Percentiles rank a stretch among this genome's conserved stretches.
Evolutionary conservation across 1,140 invertebrate species (phyloP).

Genomic region (Araneus ventricosus): DNA sequence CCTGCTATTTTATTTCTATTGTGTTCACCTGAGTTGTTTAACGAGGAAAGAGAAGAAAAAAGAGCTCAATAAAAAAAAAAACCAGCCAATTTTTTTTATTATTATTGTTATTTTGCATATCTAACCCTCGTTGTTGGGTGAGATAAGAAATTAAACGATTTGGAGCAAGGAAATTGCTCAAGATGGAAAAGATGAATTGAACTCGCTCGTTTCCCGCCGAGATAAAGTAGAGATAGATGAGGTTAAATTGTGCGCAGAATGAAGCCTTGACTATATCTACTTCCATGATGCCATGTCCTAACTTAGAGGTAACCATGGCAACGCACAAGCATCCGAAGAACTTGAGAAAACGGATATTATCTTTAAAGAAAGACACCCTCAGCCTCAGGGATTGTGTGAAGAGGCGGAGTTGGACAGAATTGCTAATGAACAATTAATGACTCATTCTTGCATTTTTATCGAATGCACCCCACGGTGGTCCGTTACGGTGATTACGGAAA

Average conservation of each 20-base stretch:
- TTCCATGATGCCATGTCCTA: not conserved
- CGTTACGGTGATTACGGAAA: not conserved
- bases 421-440: not conserved
- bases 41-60: not conserved
- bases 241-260: not conserved
- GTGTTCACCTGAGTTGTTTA: not conserved
- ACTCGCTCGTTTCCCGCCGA: not conserved
- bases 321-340: not conserved
- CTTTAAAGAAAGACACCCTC: not conserved
- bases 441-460: not conserved
- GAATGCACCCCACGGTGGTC: not conserved
- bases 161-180: not conserved
- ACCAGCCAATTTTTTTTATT: not conserved
- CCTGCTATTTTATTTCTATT: not conserved
- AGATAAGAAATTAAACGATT: not conserved
- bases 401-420: not conserved
- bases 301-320: not conserved
- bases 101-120: not conserved
- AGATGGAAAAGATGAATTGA: not conserved
- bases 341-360: not conserved
- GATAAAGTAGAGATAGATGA: not conserved
- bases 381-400: not conserved
- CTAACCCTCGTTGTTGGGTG: not conserved
- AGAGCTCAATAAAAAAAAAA: too few species aligned
- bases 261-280: not conserved